Conservation (phyloP, 2,113 vertebrate species). For the Coturnix japonica region DNA sequence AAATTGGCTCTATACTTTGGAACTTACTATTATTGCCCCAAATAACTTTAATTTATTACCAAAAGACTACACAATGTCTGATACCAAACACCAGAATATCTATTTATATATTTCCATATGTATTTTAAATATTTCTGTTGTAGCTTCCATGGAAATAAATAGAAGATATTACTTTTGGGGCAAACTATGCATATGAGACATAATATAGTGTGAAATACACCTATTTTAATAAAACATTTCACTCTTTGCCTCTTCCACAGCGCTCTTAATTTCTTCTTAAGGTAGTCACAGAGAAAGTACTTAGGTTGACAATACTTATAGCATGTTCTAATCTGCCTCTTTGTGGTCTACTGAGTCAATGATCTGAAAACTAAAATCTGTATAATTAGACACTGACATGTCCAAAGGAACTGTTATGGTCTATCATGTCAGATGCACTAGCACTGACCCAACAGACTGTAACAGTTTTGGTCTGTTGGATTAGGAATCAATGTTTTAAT, state of each 20-base stretch:
- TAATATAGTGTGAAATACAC: neutral
- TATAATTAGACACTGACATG: constrained; percentile 70
- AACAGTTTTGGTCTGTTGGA: constrained; percentile 62
- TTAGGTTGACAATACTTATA: neutral
- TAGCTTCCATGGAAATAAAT: no score
- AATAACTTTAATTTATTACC: neutral
- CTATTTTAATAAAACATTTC: neutral
- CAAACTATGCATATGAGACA: neutral
- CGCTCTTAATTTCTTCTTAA: neutral
- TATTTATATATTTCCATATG: neutral
- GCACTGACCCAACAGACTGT: constrained; percentile 45
- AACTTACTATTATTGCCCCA: neutral
- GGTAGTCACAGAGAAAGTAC: neutral
- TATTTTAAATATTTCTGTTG: neutral
- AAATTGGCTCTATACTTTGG: neutral
- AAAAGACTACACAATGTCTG: neutral
- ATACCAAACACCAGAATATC: neutral
- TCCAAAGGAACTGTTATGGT: constrained; percentile 65
- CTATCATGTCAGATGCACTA: constrained; percentile 47
- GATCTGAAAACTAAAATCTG: constrained; percentile 49
- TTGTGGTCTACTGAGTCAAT: constrained; percentile 61
- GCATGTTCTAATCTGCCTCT: constrained; percentile 58
- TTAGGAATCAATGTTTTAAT: constrained; percentile 64
- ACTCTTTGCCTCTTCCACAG: neutral
- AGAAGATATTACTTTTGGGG: no score